A percentile compares a stretch with the other conserved stretches of the same genome.
These are phyloP conservation scores for Heliconius charithonia DNA, from an alignment of 2,888 invertebrate species.

Conservation along the genomic window DNA sequence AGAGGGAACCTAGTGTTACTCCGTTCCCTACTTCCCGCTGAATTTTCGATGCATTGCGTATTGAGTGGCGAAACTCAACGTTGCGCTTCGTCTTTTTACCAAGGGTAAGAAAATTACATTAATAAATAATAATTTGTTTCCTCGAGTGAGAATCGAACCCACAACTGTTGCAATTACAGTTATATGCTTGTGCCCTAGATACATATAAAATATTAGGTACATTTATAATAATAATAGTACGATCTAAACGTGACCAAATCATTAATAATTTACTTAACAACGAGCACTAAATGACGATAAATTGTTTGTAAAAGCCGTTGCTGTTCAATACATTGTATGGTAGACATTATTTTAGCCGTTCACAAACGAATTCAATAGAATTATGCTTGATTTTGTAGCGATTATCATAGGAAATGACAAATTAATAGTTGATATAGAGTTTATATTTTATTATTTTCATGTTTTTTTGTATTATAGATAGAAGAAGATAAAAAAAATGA, in stretches of 20 bases:
- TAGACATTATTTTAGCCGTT: background rate
- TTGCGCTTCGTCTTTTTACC: too few relatives aligned
- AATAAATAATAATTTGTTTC: too few relatives aligned
- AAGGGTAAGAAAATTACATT: too few relatives aligned
- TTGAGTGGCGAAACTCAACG: too few relatives aligned
- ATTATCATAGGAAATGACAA: background rate
- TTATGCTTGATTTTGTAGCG: constrained; percentile 7
- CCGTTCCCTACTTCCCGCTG: too few relatives aligned
- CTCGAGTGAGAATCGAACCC: too few relatives aligned
- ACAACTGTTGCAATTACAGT: too few relatives aligned
- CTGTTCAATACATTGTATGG: background rate
- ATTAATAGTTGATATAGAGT: background rate
- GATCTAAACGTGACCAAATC: background rate
- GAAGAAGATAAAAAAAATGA: too few relatives aligned
- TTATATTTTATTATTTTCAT: background rate
- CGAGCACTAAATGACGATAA: background rate
- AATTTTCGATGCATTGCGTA: too few relatives aligned
- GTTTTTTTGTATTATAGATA: background rate
- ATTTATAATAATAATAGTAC: background rate
- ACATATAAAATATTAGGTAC: background rate
- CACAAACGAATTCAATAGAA: background rate
- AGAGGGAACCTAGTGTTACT: too few relatives aligned
- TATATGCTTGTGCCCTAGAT: background rate
- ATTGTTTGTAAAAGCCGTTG: background rate
- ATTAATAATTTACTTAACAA: constrained; percentile 11